These are phyloP conservation scores for Rhynchopsitta pachyrhyncha DNA, from an alignment of 2,113 vertebrate genomes.

Conservation along the genomic window DNA sequence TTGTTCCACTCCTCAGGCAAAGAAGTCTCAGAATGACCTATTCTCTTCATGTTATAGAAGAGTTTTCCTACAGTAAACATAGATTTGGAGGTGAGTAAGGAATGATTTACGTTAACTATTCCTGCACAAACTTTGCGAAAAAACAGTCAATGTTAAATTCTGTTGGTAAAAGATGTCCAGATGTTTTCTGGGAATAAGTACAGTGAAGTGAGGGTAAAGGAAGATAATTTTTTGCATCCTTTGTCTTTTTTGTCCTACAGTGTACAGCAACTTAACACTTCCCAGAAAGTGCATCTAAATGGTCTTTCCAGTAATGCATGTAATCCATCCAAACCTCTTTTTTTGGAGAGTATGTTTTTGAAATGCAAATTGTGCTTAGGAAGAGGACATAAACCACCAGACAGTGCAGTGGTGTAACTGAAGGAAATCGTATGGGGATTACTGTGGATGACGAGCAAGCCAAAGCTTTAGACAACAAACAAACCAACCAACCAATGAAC, in stretches of 20 bases:
- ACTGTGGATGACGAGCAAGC: neutral
- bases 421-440: neutral
- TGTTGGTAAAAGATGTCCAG: neutral
- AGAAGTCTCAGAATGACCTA: neutral
- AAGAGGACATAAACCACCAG: neutral
- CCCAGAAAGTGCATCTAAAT: neutral
- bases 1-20: neutral
- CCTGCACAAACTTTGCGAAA: neutral
- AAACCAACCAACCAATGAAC: neutral
- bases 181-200: neutral
- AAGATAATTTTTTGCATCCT: neutral
- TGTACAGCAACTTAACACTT: neutral
- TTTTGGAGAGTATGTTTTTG: neutral
- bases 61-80: neutral
- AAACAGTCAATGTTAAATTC: neutral
- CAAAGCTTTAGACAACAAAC: neutral
- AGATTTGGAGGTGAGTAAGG: neutral
- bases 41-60: neutral
- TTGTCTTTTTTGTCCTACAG: neutral
- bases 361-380: neutral
- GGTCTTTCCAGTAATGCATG: neutral
- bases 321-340: rapidly evolving
- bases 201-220: neutral
- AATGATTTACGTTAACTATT: rapidly evolving
- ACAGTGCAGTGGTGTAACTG: neutral